Evolutionary conservation across 2,888 invertebrate species (phyloP), one percentile per base, ranked within the genome.

Genomic region (Microctonus aethiopoides): DNA sequence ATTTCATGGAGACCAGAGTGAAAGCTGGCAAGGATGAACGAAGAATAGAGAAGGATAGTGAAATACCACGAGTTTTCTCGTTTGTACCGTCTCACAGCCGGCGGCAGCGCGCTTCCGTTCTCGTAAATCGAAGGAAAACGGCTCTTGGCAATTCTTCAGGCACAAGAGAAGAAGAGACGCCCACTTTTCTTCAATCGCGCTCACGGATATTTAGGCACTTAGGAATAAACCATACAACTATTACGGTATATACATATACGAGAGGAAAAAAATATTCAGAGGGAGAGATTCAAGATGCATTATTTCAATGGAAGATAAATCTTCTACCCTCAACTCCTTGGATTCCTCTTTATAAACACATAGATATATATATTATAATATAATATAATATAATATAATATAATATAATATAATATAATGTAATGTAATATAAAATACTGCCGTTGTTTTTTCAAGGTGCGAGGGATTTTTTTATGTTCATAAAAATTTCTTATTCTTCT

Each of bases 51-150:
- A 2, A 13, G 11, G 67, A 61, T 61, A 54, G 29, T 66, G 62
- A 70, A 46, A 67, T 61, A 70, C 61, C 54, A 46, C 56, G 52
- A 56, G 66, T 41, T 56, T 57, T 63, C 57, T 22, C 32, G 41
- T 51, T 64, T 64, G 64, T 29, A 60, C 39, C 52, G 39, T 52
- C 62, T 67, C 62, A 52, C 59, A 67, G 63, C 41, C 67, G 67
- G 57, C 67, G 62, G 41, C 32, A 51, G 34, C 22, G 20, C 57
- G 46, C 52, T 67, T 67, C 60, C 67, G 67, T 60, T 60, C 63
- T 63, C 67, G 59, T 67, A 68, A 71, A 68, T 67, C 71, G 67
- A 71, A 63, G 70, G 60, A 69, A 57, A 70, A 60, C 52, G 70
- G 69, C 69, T 65, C 52, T 70, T 52, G 69, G 65, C 60, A 59